Evolutionary conservation across 2,113 vertebrate species (phyloP).

Genomic region (Spilogale gracilis): DNA sequence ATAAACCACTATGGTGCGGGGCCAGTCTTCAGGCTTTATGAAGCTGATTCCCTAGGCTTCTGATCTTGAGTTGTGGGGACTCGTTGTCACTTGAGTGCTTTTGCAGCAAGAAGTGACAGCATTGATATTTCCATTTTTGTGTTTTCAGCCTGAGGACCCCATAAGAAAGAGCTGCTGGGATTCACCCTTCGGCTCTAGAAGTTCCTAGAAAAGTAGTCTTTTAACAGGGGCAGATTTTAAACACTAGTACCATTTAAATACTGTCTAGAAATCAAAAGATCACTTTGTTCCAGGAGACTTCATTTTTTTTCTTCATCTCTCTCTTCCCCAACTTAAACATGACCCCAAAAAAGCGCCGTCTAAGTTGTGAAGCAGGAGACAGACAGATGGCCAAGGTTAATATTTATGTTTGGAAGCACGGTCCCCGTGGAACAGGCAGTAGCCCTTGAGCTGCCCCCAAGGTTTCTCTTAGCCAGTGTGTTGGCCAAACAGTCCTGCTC

Average conservation of each 20-base stretch:
- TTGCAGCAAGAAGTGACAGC: background rate
- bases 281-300: slow-evolving; percentile 81
- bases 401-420: slow-evolving; percentile 90
- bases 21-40: background rate
- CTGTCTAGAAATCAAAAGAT: slow-evolving; percentile 79
- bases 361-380: slow-evolving; percentile 86
- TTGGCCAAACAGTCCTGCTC: slow-evolving; percentile 85
- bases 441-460: slow-evolving; percentile 85
- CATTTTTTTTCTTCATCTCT: slow-evolving; percentile 82
- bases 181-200: slow-evolving; percentile 17
- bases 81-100: background rate
- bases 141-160: background rate
- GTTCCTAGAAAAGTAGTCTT: slow-evolving; percentile 28
- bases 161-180: background rate
- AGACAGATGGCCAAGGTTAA: slow-evolving; percentile 86
- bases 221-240: background rate
- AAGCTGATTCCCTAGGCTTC: background rate
- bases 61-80: background rate
- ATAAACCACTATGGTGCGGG: background rate
- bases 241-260: slow-evolving; percentile 22
- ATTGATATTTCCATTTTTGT: background rate
- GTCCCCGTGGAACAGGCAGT: slow-evolving; percentile 85
- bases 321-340: slow-evolving; percentile 86
- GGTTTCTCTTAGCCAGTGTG: slow-evolving; percentile 87
- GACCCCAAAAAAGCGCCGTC: slow-evolving; percentile 82